These are phyloP conservation scores for Paraplagusia blochii DNA, from an alignment of 2,113 vertebrate genomes.

Conservation along the genomic window DNA sequence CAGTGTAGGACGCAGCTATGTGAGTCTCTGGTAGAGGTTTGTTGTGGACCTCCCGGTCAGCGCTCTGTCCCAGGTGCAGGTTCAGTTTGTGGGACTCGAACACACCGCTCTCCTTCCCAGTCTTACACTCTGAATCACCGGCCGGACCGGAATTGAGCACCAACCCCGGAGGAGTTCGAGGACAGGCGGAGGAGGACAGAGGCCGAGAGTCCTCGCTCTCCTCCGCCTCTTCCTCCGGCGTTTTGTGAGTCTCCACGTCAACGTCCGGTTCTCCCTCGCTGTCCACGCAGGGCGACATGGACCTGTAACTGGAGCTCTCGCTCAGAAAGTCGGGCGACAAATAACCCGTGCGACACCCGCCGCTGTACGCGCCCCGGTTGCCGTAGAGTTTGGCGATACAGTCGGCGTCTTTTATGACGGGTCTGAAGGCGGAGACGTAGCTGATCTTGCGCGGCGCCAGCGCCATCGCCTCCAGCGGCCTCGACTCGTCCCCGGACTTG, in stretches of 20 bases:
- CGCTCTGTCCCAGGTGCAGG: conserved; percentile 65
- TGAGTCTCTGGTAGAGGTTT: conserved; percentile 73
- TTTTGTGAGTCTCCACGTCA: conserved; percentile 90
- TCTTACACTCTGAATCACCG: conserved; percentile 61
- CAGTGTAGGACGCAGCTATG: conserved; percentile 55
- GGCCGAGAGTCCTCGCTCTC: conserved; percentile 77
- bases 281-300: conserved; percentile 87
- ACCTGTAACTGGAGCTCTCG: conserved; percentile 92
- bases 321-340: conserved; percentile 90
- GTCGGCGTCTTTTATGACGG: conserved; percentile 91
- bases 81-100: conserved; percentile 55
- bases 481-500: conserved; percentile 81
- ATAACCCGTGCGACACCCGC: conserved; percentile 76
- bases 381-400: conserved; percentile 94
- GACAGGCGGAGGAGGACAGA: conserved; percentile 66
- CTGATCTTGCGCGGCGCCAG: conserved; percentile 82
- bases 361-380: conserved; percentile 78
- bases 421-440: conserved; percentile 94
- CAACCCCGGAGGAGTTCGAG: conserved; percentile 62
- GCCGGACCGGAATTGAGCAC: conserved; percentile 47
- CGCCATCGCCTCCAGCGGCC: conserved; percentile 75
- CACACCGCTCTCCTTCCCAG: conserved; percentile 25
- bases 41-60: conserved; percentile 68
- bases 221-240: conserved; percentile 81
- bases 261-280: conserved; percentile 91